A percentile compares a stretch with the other conserved stretches of the same genome.
These are phyloP conservation scores for Manis pentadactyla DNA, from an alignment of 2,797 vertebrate genomes.

Conservation along the genomic window DNA sequence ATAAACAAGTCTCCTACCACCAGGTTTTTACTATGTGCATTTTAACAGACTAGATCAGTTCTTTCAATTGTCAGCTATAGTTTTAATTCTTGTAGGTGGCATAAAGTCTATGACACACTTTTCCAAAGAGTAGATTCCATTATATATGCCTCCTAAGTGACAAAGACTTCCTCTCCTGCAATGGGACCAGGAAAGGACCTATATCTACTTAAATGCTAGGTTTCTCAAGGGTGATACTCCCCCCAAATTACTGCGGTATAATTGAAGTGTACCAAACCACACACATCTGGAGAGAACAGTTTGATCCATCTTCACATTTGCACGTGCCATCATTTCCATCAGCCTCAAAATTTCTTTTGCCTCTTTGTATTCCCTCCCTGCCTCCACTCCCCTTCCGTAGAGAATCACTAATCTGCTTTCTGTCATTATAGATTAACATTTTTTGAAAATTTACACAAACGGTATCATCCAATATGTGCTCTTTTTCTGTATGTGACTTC, in stretches of 20 bases:
- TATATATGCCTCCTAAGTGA: neutral
- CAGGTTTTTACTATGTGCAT: neutral
- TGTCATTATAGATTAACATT: neutral
- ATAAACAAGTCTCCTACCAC: neutral
- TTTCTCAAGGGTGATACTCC: neutral
- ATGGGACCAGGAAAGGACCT: neutral
- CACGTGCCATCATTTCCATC: neutral
- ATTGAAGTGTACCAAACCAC: neutral
- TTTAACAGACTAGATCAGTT: neutral
- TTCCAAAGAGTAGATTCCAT: neutral
- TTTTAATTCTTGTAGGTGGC: neutral
- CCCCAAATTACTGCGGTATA: neutral
- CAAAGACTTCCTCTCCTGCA: neutral
- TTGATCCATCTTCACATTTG: neutral
- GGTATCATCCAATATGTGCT: neutral
- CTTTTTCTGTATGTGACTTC: neutral
- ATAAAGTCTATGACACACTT: neutral
- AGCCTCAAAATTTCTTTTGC: neutral
- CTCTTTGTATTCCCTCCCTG: neutral
- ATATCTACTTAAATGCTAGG: neutral
- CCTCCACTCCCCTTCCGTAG: neutral
- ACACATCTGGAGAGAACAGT: neutral
- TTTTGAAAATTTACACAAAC: neutral
- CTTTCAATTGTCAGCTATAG: neutral
- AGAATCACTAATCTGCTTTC: neutral